A percentile compares a stretch with the other conserved stretches of the same genome.
These are phyloP conservation scores for Ariolimax columbianus DNA, from an alignment of 2,888 invertebrate genomes.

Conservation along the genomic window DNA sequence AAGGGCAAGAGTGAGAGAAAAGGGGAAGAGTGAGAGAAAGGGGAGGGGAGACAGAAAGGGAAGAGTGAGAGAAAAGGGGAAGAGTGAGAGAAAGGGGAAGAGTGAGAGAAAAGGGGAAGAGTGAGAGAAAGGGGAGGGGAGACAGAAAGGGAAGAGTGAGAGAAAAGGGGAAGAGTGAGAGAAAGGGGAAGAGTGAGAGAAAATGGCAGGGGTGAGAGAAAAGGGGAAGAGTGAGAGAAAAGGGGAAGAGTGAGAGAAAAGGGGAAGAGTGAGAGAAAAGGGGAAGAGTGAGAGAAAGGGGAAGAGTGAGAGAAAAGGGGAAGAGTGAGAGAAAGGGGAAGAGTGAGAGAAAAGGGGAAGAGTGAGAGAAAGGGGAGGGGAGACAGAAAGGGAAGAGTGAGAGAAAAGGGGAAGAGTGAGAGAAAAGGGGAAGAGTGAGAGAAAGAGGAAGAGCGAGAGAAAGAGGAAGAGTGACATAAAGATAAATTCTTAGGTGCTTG, in stretches of 20 bases:
- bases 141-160: background rate
- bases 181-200: too few relatives aligned
- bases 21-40: background rate
- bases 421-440: too few relatives aligned
- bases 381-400: too few relatives aligned
- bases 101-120: background rate
- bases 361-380: too few relatives aligned
- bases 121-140: background rate
- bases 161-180: background rate
- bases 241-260: background rate
- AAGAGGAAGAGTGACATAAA: too few relatives aligned
- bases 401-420: too few relatives aligned
- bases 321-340: background rate
- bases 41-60: background rate
- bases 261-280: background rate
- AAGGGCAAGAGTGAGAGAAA: background rate
- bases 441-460: too few relatives aligned
- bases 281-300: background rate
- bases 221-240: background rate
- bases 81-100: background rate
- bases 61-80: background rate
- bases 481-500: too few relatives aligned
- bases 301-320: background rate
- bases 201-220: too few relatives aligned
- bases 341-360: too few relatives aligned